phyloP scores from a whole-genome alignment of 2,888 invertebrate species.

The Sarcophaga variegata region DNA sequence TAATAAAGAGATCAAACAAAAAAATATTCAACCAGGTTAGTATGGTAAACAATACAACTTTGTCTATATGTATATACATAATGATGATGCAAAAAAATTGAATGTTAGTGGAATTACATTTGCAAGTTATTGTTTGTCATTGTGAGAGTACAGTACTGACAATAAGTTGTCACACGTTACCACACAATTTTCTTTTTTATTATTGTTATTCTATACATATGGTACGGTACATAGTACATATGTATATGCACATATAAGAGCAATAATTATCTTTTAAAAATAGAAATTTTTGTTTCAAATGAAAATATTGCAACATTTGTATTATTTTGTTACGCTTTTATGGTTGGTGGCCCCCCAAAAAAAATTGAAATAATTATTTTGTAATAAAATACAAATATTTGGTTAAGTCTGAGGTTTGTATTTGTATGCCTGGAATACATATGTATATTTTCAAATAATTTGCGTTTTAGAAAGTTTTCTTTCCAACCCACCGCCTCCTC shows the following conservation, averaged over 20 bases:
- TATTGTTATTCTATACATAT: neutral
- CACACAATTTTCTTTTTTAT: neutral
- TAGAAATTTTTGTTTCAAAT: conserved; percentile 32
- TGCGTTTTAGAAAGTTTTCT: conserved; percentile 30
- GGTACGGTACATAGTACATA: neutral
- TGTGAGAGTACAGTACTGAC: conserved; percentile 4
- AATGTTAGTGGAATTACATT: neutral
- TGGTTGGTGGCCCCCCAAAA: neutral
- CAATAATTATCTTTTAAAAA: neutral
- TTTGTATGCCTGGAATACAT: neutral
- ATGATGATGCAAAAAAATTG: neutral
- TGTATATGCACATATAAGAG: neutral
- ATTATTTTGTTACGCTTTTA: conserved; percentile 1
- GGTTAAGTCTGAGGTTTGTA: neutral
- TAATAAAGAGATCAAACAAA: neutral
- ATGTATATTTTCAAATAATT: neutral
- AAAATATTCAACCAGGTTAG: too few species aligned
- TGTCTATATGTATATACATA: neutral
- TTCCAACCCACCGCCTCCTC: too few species aligned
- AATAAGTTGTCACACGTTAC: neutral
- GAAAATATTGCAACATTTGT: neutral
- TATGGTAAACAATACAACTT: neutral
- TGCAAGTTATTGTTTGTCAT: conserved; percentile 9
- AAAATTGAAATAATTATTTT: conserved; percentile 4
- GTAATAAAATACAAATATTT: conserved; percentile 20